A percentile compares a stretch with the other conserved stretches of the same genome.
Evolutionary conservation across 2,113 vertebrate species (phyloP).

Genomic region (Tachysurus fulvidraco): DNA sequence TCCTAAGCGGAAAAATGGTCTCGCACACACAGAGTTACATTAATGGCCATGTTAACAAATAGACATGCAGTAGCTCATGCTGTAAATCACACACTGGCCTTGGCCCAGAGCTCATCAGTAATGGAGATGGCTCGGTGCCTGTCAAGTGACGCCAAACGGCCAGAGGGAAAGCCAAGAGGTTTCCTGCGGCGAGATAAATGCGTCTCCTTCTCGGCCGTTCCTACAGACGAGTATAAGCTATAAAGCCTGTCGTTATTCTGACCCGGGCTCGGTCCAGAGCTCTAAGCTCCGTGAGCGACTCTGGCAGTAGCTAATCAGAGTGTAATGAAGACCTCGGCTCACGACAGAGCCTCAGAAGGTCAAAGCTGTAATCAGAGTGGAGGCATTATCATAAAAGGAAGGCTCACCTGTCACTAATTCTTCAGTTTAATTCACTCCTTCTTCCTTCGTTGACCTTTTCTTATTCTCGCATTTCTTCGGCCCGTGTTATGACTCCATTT

Average conservation of each 20-base stretch:
- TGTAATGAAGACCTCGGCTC: constrained; percentile 75
- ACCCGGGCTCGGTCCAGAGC: constrained; percentile 71
- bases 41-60: constrained; percentile 45
- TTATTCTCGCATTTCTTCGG: constrained; percentile 57
- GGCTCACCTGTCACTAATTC: constrained; percentile 75
- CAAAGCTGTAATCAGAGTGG: constrained; percentile 79
- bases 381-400: constrained; percentile 81
- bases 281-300: constrained; percentile 49
- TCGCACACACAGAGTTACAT: constrained; percentile 10
- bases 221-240: background rate
- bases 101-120: constrained; percentile 42
- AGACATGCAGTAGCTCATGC: constrained; percentile 1
- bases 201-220: constrained; percentile 52
- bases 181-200: constrained; percentile 60
- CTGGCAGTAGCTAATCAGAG: constrained; percentile 74
- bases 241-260: constrained; percentile 29
- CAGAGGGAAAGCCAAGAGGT: constrained; percentile 6
- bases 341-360: constrained; percentile 74
- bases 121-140: constrained; percentile 7
- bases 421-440: constrained; percentile 64
- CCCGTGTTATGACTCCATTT: constrained; percentile 7
- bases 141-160: constrained; percentile 35
- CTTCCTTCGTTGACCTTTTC: constrained; percentile 17
- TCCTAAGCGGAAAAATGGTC: constrained; percentile 4
- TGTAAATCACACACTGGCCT: constrained; percentile 44